Base-by-base conservation (phyloP, 1,140 invertebrate species). In the Drosophila navojoa region DNA sequence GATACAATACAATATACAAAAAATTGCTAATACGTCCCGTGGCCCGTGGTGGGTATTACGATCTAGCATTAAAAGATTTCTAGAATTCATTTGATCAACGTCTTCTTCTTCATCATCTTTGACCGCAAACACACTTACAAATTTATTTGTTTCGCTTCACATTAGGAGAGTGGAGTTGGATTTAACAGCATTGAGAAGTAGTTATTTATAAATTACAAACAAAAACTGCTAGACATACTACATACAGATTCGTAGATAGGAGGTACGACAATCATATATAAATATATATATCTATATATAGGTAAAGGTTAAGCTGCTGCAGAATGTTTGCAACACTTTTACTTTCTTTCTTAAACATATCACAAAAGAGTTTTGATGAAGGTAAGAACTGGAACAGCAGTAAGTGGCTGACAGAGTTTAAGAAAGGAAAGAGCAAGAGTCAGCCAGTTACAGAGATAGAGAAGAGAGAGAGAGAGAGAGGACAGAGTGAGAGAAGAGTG, bases 291-390 rank as follows among this genome's bases (percentile, higher is more conserved):
- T 59, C 49, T 68, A 78, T 59, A 74, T 40, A 53, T 25, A 44
- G 22, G 10, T 58, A 16, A 16, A 40, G 61, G 32, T 38, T 38
- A 42, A 29, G 22, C 35, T 32, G 32, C 25, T 63, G 45, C 35
- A 45, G 57, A 25, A 59, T 38, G 44, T 32, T 35, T 40, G 44
- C 29, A 66, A 57, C 63, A 66, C 63, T 71, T 61, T 75, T 54
- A 61, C 71, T 40, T 81, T 81, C 55, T 70, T 76, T 86, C 81
- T 87, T 81, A 81, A 69, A 79, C 75, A 86, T 86, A 86, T 86
- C 82, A 86, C 82, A 86, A 86, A 76, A 86, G 76, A 87, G 82
- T 86, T 82, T 86, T 59, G 84, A 87, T 87, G 79, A 53, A 76
- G 63, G 71, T 57, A 70, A 81, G 73, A 64, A 74, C 55, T 55